Evolutionary conservation across 2,113 vertebrate genomes (phyloP).

Genomic region (Melanostigma gelatinosum): DNA sequence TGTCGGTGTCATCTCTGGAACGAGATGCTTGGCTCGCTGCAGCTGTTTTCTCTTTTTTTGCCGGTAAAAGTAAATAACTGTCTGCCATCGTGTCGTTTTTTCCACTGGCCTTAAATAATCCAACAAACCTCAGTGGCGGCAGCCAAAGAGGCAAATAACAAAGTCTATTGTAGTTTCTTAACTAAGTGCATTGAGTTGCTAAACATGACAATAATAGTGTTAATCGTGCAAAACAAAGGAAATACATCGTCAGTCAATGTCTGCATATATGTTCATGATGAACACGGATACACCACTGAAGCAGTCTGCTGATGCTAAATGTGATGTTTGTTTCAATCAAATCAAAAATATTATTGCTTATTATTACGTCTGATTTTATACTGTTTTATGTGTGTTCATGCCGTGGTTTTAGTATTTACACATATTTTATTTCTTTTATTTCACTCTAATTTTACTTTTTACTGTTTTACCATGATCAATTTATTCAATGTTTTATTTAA

Average conservation of each 20-base stretch:
- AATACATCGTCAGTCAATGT: not conserved
- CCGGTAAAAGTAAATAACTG: conserved; percentile 2
- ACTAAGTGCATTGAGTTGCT: not conserved
- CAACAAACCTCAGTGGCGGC: not conserved
- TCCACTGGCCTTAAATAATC: not conserved
- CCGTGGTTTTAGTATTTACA: no score
- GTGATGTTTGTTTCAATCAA: no score
- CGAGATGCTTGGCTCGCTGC: not conserved
- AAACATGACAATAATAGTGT: not conserved
- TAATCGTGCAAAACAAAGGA: not conserved
- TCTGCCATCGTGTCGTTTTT: not conserved
- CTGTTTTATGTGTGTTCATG: no score
- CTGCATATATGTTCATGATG: not conserved
- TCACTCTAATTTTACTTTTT: no score
- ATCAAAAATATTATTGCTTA: no score
- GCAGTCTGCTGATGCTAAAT: no score
- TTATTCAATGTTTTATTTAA: no score
- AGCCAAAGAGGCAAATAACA: no score
- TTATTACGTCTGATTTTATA: no score
- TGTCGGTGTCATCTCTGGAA: not conserved
- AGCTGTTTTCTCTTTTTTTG: not conserved
- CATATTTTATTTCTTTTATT: no score
- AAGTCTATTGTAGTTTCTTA: not conserved
- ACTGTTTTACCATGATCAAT: no score
- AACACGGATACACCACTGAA: not conserved